Percentiles rank a stretch among this genome's conserved stretches.
phyloP scores from a whole-genome alignment of 1,140 invertebrate species.

The Diorhabda elongata region DNA sequence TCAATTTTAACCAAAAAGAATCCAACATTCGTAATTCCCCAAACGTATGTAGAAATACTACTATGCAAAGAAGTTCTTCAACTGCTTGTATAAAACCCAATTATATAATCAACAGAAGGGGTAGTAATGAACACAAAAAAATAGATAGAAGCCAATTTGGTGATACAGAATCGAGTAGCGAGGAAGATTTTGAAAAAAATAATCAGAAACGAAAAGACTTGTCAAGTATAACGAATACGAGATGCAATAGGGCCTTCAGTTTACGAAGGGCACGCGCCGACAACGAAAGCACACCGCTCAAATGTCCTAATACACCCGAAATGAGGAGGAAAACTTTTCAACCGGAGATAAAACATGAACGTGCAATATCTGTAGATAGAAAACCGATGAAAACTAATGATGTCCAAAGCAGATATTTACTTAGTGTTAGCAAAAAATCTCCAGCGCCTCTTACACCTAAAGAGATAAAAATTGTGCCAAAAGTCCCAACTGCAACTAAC shows the following conservation, averaged over 20 bases:
- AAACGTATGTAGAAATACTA: conserved; percentile 32
- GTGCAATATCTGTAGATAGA: conserved; percentile 43
- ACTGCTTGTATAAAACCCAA: conserved; percentile 42
- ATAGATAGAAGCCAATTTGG: conserved; percentile 43
- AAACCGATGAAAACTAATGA: conserved; percentile 42
- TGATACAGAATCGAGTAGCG: conserved; percentile 46
- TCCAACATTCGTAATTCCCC: conserved; percentile 39
- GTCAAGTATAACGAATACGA: conserved; percentile 50
- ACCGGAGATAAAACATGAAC: conserved; percentile 32
- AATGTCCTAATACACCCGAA: conserved; percentile 54
- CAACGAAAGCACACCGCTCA: conserved; percentile 39
- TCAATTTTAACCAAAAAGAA: conserved; percentile 28
- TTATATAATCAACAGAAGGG: conserved; percentile 24
- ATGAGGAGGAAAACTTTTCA: conserved; percentile 47
- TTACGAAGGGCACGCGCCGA: conserved; percentile 42
- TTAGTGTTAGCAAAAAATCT: conserved; percentile 39
- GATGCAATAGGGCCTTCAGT: conserved; percentile 53
- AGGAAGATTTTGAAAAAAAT: conserved; percentile 44
- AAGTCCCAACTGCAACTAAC: conserved; percentile 25
- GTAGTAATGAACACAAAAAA: conserved; percentile 36
- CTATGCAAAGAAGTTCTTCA: conserved; percentile 42
- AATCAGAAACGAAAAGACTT: conserved; percentile 39
- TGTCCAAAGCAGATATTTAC: conserved; percentile 43
- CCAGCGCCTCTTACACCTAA: conserved; percentile 21
- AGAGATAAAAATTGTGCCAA: conserved; percentile 35